A percentile compares a stretch with the other conserved stretches of the same genome.
Evolutionary conservation across 2,797 vertebrate genomes (phyloP).

Genomic region (Cryptoblepharus egeriae): DNA sequence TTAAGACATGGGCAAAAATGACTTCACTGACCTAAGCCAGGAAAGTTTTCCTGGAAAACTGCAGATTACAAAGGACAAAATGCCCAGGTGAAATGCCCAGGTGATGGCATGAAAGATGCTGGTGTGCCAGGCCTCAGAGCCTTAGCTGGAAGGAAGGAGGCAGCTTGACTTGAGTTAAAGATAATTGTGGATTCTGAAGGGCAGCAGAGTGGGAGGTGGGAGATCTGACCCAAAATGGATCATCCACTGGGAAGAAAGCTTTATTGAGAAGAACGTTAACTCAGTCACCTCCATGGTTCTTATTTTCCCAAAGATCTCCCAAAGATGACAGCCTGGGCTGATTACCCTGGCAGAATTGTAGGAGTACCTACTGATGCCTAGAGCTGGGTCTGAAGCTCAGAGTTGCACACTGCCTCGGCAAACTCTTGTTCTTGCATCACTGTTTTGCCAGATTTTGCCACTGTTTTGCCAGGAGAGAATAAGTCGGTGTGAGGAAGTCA

Average conservation of each 20-base stretch:
- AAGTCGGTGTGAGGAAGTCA: neutral
- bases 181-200: neutral
- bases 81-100: neutral
- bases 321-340: neutral
- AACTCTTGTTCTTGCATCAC: no score
- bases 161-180: neutral
- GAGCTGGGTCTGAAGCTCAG: neutral
- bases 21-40: neutral
- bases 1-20: constrained; percentile 12
- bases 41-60: neutral
- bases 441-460: no score
- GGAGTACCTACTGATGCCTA: no score
- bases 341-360: neutral
- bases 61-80: accelerated
- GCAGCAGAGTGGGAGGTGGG: no score
- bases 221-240: neutral
- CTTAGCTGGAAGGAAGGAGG: neutral
- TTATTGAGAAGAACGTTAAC: neutral
- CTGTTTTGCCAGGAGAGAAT: no score
- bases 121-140: neutral
- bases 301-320: no score
- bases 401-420: neutral
- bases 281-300: neutral
- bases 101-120: neutral
- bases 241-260: neutral